Evolutionary conservation across 1,140 invertebrate genomes (phyloP), one percentile per base, ranked within the genome.

Genomic region (Pseudomyrmex flavicornis): DNA sequence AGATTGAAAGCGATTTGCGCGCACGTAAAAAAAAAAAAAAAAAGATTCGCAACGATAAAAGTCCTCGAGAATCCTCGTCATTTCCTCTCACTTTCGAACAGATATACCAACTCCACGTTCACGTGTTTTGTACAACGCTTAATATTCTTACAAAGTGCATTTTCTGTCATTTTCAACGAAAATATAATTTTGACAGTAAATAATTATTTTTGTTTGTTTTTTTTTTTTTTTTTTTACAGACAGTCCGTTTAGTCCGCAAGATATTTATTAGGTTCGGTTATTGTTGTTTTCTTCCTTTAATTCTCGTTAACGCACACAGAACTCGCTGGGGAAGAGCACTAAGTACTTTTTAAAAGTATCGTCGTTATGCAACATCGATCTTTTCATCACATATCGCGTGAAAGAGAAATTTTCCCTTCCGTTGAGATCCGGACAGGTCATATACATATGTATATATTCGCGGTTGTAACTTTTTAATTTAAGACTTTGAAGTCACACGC

Each of bases 401-500:
- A 17, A 48, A 58, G 65, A 26, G 46, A 66, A 79, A 72, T 59
- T 59, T 61, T 35, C 35, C 0, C 8, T 4, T 54, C 61, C 12
- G 46, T 22, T 26, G 15, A 52, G 4, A n/a, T 52, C 35, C 26
- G 20, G 56, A 1, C 5, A 70, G 59, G 70, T 80, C 48, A 72
- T 80, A 72, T 80, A n/a, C n/a, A n/a, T n/a, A n/a, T n/a, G n/a
- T n/a, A 61, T 58, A 54, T 56, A 26, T 59, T n/a, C 26, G 17
- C 54, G 26, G 15, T 58, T 35, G 44, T 15, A 80, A 80, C 15
- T 59, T 70, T 70, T 80, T 70, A 72, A 80, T 80, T 80, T 70
- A 77, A 68, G 17, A 46, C 68, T 77, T 76, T 52, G 35, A 35
- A 35, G 35, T 35, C 35, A 35, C 35, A 35, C 35, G 35, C 35